These are phyloP conservation scores for Heliconius ismenius DNA, from an alignment of 2,888 invertebrate genomes.

Conservation along the genomic window DNA sequence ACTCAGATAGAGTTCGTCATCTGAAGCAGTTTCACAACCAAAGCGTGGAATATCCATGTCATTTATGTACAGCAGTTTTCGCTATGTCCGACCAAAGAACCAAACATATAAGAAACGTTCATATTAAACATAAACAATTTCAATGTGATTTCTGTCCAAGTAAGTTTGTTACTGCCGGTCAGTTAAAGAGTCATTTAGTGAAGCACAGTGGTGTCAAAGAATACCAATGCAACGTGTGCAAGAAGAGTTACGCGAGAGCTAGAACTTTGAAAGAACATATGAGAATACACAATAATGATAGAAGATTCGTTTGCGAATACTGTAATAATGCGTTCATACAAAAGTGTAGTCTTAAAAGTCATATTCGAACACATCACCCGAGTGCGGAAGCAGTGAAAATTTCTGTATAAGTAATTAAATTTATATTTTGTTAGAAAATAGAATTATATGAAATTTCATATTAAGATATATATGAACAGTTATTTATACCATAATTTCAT, in stretches of 20 bases:
- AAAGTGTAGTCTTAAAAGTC: slow-evolving; percentile 71
- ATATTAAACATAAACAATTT: slow-evolving; percentile 62
- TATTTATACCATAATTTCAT: not conserved
- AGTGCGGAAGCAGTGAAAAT: slow-evolving; percentile 49
- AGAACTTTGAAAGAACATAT: slow-evolving; percentile 67
- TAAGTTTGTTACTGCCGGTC: slow-evolving; percentile 60
- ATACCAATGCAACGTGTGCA: slow-evolving; percentile 72
- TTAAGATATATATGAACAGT: not conserved
- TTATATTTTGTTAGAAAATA: not conserved
- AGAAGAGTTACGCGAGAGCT: slow-evolving; percentile 65
- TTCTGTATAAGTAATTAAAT: not conserved
- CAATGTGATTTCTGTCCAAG: slow-evolving; percentile 61
- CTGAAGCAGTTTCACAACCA: slow-evolving; percentile 59
- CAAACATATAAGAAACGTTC: slow-evolving; percentile 67
- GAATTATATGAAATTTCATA: not conserved
- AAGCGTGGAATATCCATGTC: slow-evolving; percentile 67
- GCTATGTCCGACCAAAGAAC: slow-evolving; percentile 64
- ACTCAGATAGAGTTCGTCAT: slow-evolving; percentile 59
- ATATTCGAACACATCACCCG: slow-evolving; percentile 69
- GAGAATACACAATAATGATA: slow-evolving; percentile 72
- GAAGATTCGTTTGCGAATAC: slow-evolving; percentile 69
- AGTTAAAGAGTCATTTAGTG: slow-evolving; percentile 64
- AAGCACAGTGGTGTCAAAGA: slow-evolving; percentile 62
- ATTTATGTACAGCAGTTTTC: slow-evolving; percentile 66
- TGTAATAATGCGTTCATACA: slow-evolving; percentile 70